Evolutionary conservation across 2,888 invertebrate species (phyloP).

Genomic region (Monochamus alternatus): DNA sequence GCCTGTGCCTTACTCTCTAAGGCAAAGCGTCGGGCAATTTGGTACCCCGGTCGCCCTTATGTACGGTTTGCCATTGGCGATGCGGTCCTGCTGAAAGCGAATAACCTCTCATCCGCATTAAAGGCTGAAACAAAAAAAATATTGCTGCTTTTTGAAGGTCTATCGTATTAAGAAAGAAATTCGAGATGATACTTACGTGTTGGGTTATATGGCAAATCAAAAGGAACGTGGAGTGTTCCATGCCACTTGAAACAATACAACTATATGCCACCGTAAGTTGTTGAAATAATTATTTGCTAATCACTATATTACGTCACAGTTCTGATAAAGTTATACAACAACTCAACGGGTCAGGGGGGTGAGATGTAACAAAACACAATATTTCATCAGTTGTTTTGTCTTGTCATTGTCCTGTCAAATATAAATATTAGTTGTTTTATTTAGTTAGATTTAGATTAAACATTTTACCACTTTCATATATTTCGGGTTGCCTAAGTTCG

Average conservation of each 20-base stretch:
- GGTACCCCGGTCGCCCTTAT: constrained; percentile 7
- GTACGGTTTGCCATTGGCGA: constrained; percentile 24
- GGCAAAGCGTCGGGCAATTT: constrained; percentile 5
- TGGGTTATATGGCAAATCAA: neutral
- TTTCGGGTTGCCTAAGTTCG: no score
- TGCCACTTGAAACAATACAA: neutral
- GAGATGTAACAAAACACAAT: no score
- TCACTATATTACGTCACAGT: no score
- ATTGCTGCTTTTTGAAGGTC: constrained; percentile 34
- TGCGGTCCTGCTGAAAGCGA: constrained; percentile 39
- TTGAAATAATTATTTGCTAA: no score
- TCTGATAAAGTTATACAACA: no score
- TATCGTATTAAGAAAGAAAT: neutral
- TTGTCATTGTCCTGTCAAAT: no score
- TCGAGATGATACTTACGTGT: neutral
- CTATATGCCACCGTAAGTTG: no score
- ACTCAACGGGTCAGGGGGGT: no score
- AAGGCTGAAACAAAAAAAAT: constrained; percentile 37
- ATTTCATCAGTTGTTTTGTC: no score
- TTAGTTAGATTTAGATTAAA: no score
- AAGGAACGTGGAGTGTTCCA: neutral
- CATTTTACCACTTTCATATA: no score
- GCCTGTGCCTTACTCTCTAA: neutral
- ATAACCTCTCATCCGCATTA: constrained; percentile 31
- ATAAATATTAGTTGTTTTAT: no score